Evolutionary conservation across 1,140 invertebrate genomes (phyloP).

Genomic region (Mylabris phalerata): DNA sequence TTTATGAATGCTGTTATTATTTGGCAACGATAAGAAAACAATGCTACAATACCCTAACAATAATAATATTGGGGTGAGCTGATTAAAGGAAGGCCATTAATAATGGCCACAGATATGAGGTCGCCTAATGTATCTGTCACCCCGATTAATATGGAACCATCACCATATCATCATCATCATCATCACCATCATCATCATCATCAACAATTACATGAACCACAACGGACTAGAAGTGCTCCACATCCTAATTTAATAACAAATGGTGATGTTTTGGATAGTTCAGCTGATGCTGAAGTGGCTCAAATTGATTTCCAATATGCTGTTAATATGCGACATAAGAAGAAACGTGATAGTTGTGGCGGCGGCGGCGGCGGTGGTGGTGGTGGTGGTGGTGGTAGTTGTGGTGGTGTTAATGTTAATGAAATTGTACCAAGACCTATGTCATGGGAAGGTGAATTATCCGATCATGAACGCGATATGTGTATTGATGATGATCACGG

Average conservation of each 20-base stretch:
- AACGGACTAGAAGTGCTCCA: slow-evolving; percentile 27
- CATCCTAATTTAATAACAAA: slow-evolving; percentile 20
- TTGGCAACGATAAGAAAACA: neutral
- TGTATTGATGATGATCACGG: slow-evolving; percentile 33
- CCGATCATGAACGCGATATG: slow-evolving; percentile 58
- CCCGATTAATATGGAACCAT: slow-evolving; percentile 39
- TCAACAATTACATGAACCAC: slow-evolving; percentile 17
- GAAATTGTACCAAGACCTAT: slow-evolving; percentile 55
- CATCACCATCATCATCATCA: neutral
- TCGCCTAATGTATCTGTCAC: slow-evolving; percentile 42
- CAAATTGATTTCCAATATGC: slow-evolving; percentile 39
- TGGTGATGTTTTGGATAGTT: slow-evolving; percentile 31
- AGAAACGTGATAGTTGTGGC: slow-evolving; percentile 24
- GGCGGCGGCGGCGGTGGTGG: too few species aligned
- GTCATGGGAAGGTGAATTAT: slow-evolving; percentile 87
- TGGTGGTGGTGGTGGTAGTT: too few species aligned
- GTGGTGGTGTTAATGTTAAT: too few species aligned
- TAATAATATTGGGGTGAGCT: slow-evolving; percentile 24
- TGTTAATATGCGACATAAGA: slow-evolving; percentile 37
- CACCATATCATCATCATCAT: slow-evolving; percentile 24
- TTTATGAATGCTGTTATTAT: too few species aligned
- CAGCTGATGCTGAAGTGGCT: slow-evolving; percentile 39
- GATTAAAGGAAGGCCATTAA: slow-evolving; percentile 23
- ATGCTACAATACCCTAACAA: neutral
- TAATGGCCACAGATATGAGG: slow-evolving; percentile 40